A percentile compares a stretch with the other conserved stretches of the same genome.
phyloP scores from a whole-genome alignment of 2,888 invertebrate genomes.

The Drosophila paucipuncta region DNA sequence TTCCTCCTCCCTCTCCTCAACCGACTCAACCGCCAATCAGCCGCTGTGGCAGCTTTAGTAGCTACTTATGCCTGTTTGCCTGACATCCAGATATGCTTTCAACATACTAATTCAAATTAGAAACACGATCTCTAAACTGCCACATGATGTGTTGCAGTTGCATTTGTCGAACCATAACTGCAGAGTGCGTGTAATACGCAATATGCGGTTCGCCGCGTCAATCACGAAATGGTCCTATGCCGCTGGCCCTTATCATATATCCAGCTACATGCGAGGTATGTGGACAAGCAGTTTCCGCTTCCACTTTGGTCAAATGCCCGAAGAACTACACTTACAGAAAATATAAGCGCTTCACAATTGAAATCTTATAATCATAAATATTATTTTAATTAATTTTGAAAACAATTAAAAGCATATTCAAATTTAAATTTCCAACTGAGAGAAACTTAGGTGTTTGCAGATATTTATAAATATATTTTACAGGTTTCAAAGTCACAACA shows the following conservation, averaged over 20 bases:
- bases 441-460: not conserved
- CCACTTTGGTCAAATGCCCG: not conserved
- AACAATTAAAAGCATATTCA: not conserved
- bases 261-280: not conserved
- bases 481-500: not conserved
- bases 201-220: conserved; percentile 16
- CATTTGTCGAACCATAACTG: conserved; percentile 12
- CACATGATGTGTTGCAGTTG: conserved; percentile 30
- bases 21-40: conserved; percentile 33
- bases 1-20: conserved; percentile 6
- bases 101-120: conserved; percentile 51
- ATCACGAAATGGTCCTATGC: conserved; percentile 20
- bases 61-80: conserved; percentile 49
- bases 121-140: conserved; percentile 49
- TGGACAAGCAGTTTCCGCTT: conserved; percentile 46
- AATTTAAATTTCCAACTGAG: not conserved
- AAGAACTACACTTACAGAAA: conserved; percentile 11
- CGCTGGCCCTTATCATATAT: conserved; percentile 35
- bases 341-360: not conserved
- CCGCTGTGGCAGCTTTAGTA: conserved; percentile 29
- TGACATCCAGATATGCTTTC: conserved; percentile 43
- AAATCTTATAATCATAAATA: not conserved
- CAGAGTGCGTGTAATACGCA: conserved; percentile 31
- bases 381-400: not conserved
- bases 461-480: not conserved